Evolutionary conservation across 2,888 invertebrate genomes (phyloP), one percentile per base, ranked within the genome.

Genomic region (Philaethria dido): DNA sequence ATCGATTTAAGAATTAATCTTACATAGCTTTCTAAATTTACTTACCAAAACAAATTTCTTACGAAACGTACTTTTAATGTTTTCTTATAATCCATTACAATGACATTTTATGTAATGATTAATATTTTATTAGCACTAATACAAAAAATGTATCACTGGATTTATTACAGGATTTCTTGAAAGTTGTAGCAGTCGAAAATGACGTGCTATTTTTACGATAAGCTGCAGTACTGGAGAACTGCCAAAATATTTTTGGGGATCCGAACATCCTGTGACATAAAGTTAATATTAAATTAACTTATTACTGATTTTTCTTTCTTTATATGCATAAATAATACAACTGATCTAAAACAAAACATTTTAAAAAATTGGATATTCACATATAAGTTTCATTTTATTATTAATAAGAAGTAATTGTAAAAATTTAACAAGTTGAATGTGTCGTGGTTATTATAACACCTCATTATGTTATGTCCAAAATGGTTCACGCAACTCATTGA

Each of bases 221-320:
- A 74, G 75, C 76, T 80, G 80, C 77, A 79, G 74, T 64, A 65
- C 75, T 80, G 80, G 80, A 74, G 45, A 55, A 25, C 39, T 69
- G 80, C 79, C 80, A 80, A 69, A 66, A 68, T 39, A 60, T 55
- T 69, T 54, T 70, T 72, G 48, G 44, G 47, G 47, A 54, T 47
- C 55, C 42, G 48, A 22, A 36, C 50, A 33, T 57, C 62, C 62
- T 62, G 55, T 14, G 39, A 14, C 39, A 55, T 39, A 22, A 18
- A 33, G 20, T 20, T 14, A 48, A 25, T 48, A n/a, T 2, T 22
- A 9, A 29, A 29, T 50, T 16, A 50, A 3, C 1, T 50, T 50
- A 13, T 29, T n/a, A n/a, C n/a, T n/a, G n/a, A 16, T 9, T n/a
- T 50, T 48, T 29, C n/a, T 50, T 29, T 50, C 13, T 22, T 1